Conservation (phyloP, 2,888 invertebrate species). For the Unio delphinus region DNA sequence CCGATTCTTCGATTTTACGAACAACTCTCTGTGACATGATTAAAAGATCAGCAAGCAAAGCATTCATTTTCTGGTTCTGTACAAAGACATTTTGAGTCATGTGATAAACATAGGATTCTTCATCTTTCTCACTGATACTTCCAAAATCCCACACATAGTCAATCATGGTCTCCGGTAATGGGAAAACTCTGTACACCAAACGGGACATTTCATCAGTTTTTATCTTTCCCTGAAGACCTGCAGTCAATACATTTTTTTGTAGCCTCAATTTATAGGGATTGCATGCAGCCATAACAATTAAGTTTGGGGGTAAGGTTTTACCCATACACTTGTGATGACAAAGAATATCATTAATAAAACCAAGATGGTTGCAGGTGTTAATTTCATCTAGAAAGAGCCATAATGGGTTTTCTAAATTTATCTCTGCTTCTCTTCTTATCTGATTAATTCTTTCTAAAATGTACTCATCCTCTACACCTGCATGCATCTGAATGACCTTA, state of each 20-base stretch:
- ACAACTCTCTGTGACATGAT: constrained; percentile 26
- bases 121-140: constrained; percentile 39
- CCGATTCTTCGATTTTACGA: constrained; percentile 8
- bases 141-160: constrained; percentile 58
- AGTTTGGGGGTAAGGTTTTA: constrained; percentile 35
- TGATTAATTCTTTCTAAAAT: constrained; percentile 22
- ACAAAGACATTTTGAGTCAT: constrained; percentile 22
- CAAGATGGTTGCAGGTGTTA: constrained; percentile 48
- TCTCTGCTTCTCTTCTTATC: constrained; percentile 20
- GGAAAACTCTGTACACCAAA: constrained; percentile 49
- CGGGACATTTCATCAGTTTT: constrained; percentile 44
- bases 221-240: constrained; percentile 43
- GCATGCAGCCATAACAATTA: constrained; percentile 48
- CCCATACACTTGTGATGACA: constrained; percentile 40
- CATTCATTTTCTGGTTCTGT: background rate
- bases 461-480: constrained; percentile 31
- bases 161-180: constrained; percentile 48
- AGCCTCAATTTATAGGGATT: constrained; percentile 50
- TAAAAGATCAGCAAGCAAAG: constrained; percentile 15
- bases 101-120: constrained; percentile 32
- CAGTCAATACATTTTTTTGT: constrained; percentile 27
- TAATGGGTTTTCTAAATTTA: constrained; percentile 5
- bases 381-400: constrained; percentile 59
- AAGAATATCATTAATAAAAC: constrained; percentile 38
- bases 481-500: constrained; percentile 46